These are phyloP conservation scores for Adrianichthys oophorus DNA, from an alignment of 2,797 vertebrate species.

Conservation along the genomic window DNA sequence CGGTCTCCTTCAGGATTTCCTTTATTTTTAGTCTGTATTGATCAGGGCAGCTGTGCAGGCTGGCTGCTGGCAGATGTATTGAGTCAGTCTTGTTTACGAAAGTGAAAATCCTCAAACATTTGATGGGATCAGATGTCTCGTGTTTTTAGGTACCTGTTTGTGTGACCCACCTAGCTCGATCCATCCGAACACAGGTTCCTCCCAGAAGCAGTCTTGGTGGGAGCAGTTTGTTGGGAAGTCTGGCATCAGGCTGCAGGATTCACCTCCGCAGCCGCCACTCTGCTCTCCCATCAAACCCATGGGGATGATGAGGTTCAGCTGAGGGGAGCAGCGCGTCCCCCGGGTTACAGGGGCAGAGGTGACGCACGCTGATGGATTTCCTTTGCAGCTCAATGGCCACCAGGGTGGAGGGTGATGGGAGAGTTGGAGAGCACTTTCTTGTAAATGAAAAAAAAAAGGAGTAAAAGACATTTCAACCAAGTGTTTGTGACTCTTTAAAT, in stretches of 20 bases:
- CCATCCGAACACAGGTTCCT: conserved; percentile 58
- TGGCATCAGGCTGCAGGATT: conserved; percentile 41
- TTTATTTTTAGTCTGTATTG: no score
- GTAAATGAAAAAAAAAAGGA: background rate
- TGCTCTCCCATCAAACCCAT: conserved; percentile 44
- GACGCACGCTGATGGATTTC: conserved; percentile 67
- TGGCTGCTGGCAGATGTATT: no score
- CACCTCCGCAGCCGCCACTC: conserved; percentile 47
- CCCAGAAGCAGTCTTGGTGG: conserved; percentile 41
- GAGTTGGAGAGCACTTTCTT: background rate
- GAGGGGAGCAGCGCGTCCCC: conserved; percentile 22
- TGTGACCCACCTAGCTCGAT: conserved; percentile 60
- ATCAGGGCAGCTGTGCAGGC: no score
- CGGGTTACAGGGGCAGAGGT: conserved; percentile 43
- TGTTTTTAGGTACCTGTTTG: background rate
- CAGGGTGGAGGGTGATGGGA: background rate
- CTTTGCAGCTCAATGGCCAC: conserved; percentile 39
- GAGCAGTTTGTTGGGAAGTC: conserved; percentile 44
- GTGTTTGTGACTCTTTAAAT: no score
- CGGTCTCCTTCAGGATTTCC: no score
- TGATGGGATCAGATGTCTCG: no score
- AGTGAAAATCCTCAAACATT: no score
- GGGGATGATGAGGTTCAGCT: background rate
- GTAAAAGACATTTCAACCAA: no score
- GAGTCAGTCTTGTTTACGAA: no score